These are phyloP conservation scores for Gobiocypris rarus DNA, from an alignment of 2,113 vertebrate genomes.

Conservation along the genomic window DNA sequence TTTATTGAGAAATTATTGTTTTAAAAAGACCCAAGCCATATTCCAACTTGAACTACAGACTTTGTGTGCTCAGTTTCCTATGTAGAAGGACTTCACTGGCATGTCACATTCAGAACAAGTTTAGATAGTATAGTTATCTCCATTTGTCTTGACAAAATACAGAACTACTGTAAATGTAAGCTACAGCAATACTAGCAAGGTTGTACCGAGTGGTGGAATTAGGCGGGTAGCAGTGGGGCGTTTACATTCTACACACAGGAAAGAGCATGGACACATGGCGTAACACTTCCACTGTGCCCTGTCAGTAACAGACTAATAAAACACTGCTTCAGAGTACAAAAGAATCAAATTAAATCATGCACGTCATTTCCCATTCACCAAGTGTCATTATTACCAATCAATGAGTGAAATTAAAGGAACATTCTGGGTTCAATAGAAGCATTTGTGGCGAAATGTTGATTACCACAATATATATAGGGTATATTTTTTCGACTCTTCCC, in stretches of 20 bases:
- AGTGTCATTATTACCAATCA: slow-evolving; percentile 37
- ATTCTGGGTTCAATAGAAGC: background rate
- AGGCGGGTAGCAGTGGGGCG: slow-evolving; percentile 50
- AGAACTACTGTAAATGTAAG: slow-evolving; percentile 55
- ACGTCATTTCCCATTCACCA: slow-evolving; percentile 47
- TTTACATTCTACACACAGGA: slow-evolving; percentile 68
- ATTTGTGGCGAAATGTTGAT: background rate
- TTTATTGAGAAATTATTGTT: slow-evolving; percentile 85
- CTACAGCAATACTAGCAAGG: slow-evolving; percentile 61
- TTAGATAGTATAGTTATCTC: slow-evolving; percentile 67
- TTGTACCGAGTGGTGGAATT: slow-evolving; percentile 61
- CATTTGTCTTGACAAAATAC: slow-evolving; percentile 64
- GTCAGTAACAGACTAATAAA: slow-evolving; percentile 47
- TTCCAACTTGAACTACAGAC: slow-evolving; percentile 65
- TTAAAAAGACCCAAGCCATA: slow-evolving; percentile 76
- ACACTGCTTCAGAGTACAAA: slow-evolving; percentile 50
- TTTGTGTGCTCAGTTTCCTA: slow-evolving; percentile 69
- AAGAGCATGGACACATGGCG: slow-evolving; percentile 53
- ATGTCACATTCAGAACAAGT: slow-evolving; percentile 73
- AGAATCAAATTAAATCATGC: slow-evolving; percentile 64
- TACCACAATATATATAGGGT: background rate
- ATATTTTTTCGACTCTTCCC: background rate
- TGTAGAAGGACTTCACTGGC: slow-evolving; percentile 68
- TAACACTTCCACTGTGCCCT: slow-evolving; percentile 47
- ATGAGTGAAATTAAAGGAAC: slow-evolving; percentile 36